Conservation (phyloP, 2,113 vertebrate genomes). For the Aptenodytes forsteri region DNA sequence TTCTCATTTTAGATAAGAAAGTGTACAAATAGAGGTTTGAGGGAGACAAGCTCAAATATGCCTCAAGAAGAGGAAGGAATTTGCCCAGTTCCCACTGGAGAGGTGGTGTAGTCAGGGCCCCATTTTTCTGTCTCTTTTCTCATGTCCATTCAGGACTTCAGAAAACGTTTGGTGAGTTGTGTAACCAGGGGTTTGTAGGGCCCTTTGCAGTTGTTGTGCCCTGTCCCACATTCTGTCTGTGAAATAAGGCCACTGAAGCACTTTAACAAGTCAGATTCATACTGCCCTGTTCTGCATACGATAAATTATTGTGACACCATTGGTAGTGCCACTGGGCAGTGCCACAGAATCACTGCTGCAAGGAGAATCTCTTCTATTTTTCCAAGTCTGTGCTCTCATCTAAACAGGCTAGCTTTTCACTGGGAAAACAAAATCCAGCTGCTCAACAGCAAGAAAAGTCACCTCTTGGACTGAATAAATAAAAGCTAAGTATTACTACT, state of each 20-base stretch:
- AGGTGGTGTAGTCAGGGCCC: neutral
- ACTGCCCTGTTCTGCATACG: neutral
- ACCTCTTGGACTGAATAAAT: conserved; percentile 33
- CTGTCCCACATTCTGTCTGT: conserved; percentile 40
- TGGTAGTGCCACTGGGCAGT: conserved; percentile 56
- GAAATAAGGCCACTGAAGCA: conserved; percentile 65
- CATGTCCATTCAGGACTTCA: neutral
- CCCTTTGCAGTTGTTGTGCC: neutral
- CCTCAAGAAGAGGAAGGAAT: neutral
- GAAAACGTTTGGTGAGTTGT: neutral
- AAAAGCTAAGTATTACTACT: conserved; percentile 18
- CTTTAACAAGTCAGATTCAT: conserved; percentile 66
- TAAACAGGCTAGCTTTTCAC: neutral
- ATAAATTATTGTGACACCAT: conserved; percentile 60
- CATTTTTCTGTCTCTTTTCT: conserved; percentile 1
- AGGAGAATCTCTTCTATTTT: conserved; percentile 33
- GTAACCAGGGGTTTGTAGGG: neutral
- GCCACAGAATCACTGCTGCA: conserved; percentile 46
- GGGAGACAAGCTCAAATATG: neutral
- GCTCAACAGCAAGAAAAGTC: conserved; percentile 40
- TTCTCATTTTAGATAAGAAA: conserved; percentile 55
- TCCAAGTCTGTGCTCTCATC: neutral
- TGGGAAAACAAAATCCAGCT: conserved; percentile 55
- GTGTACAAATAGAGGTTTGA: conserved; percentile 37
- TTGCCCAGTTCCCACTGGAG: neutral